These are phyloP conservation scores for Tetrax tetrax DNA, from an alignment of 2,113 vertebrate species.

Conservation along the genomic window DNA sequence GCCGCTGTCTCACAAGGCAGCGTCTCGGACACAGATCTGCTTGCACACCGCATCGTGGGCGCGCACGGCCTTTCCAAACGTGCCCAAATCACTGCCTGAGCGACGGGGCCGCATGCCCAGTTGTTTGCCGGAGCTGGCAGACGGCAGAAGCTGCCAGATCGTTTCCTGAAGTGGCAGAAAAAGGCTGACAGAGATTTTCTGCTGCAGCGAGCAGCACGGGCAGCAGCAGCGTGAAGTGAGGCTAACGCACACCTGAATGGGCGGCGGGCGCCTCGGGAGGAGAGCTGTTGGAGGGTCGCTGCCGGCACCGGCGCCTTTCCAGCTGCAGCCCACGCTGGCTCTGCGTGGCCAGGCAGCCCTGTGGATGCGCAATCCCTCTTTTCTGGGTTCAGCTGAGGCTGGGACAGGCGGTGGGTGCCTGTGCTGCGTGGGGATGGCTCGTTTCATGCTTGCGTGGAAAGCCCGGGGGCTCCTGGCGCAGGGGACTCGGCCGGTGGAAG, in stretches of 20 bases:
- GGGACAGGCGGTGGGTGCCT: neutral
- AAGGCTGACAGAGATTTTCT: neutral
- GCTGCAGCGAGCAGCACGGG: neutral
- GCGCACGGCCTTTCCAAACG: neutral
- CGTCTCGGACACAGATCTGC: neutral
- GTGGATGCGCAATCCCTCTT: neutral
- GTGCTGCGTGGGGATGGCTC: neutral
- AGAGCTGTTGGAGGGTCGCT: no score
- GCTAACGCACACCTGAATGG: neutral
- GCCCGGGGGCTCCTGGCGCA: neutral
- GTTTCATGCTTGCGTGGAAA: neutral
- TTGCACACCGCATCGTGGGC: fast-evolving
- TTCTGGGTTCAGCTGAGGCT: neutral
- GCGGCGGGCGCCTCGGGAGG: neutral
- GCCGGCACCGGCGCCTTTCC: neutral
- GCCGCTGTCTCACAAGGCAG: neutral
- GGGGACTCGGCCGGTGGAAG: neutral
- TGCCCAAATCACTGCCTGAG: neutral
- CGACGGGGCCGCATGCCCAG: fast-evolving
- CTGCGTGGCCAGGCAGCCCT: fast-evolving
- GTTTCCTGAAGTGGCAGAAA: neutral
- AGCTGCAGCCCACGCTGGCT: neutral
- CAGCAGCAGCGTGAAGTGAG: neutral
- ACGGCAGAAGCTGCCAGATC: neutral
- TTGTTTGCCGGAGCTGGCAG: neutral